These are phyloP conservation scores for Cladorhizidae sp. DNA, from an alignment of 37 sponge, comb jelly and placozoan species.

Conservation along the genomic window DNA sequence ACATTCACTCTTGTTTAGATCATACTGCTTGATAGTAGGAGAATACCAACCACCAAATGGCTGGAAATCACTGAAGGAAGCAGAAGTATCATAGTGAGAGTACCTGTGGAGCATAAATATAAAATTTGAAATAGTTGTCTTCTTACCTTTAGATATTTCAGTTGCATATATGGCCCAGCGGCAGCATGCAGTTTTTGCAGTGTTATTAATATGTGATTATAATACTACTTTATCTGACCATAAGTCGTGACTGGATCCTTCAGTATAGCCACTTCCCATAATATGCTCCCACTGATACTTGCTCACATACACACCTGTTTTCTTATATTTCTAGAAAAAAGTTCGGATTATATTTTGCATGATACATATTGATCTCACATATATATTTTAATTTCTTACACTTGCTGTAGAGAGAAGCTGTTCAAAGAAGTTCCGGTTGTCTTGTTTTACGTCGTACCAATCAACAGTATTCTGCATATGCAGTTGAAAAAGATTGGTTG, in stretches of 20 bases:
- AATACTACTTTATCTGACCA: conserved; percentile 44
- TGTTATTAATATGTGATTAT: background rate
- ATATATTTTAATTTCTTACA: too few relatives aligned
- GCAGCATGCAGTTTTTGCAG: too few relatives aligned
- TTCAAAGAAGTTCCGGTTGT: conserved; percentile 82
- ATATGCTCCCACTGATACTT: conserved; percentile 81
- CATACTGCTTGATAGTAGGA: conserved; percentile 84
- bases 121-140: background rate
- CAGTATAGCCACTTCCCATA: conserved; percentile 74
- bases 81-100: conserved; percentile 77
- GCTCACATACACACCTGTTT: conserved; percentile 84
- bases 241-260: conserved; percentile 62
- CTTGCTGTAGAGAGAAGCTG: conserved; percentile 56
- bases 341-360: background rate
- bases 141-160: too few relatives aligned
- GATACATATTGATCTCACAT: too few relatives aligned
- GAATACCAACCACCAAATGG: conserved; percentile 81
- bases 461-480: conserved; percentile 61
- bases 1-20: conserved; percentile 55
- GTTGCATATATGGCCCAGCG: too few relatives aligned
- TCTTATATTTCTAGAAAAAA: conserved; percentile 54
- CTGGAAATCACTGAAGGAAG: conserved; percentile 76
- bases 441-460: conserved; percentile 44
- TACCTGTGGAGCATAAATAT: conserved; percentile 46
- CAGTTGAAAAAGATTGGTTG: too few relatives aligned